phyloP scores from a whole-genome alignment of 2,797 vertebrate genomes.

The Myotis findleyi region DNA sequence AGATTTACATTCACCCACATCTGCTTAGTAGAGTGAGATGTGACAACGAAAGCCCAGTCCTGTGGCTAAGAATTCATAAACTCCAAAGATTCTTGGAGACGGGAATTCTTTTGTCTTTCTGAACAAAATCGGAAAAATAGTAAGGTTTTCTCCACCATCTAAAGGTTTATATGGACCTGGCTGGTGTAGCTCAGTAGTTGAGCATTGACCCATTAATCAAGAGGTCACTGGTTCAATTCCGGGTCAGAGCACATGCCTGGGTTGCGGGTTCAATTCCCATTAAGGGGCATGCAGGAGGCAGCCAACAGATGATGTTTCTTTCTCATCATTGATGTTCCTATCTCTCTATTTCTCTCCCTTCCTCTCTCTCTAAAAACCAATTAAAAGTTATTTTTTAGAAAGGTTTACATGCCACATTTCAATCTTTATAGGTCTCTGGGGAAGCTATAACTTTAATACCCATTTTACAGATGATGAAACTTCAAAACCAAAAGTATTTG shows the following conservation, averaged over 20 bases:
- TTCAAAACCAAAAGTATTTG: neutral
- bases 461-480: conserved; percentile 6
- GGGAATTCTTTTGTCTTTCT: neutral
- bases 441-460: neutral
- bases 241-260: too few relatives aligned
- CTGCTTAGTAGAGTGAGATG: neutral
- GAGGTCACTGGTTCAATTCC: too few relatives aligned
- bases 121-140: neutral
- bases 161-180: neutral
- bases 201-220: too few relatives aligned
- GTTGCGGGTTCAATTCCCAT: too few relatives aligned
- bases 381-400: too few relatives aligned
- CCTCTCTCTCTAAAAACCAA: too few relatives aligned
- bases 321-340: too few relatives aligned
- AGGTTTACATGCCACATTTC: neutral
- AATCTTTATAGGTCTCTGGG: neutral
- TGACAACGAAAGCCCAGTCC: neutral
- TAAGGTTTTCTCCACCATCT: neutral
- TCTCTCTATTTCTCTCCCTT: too few relatives aligned
- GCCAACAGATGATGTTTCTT: too few relatives aligned
- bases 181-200: too few relatives aligned
- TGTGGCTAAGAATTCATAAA: conserved; percentile 18
- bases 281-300: too few relatives aligned
- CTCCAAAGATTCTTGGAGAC: conserved; percentile 2
- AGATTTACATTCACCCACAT: conserved; percentile 59